Conservation (phyloP, 2,888 invertebrate genomes). For the Rotaria sp. region DNA sequence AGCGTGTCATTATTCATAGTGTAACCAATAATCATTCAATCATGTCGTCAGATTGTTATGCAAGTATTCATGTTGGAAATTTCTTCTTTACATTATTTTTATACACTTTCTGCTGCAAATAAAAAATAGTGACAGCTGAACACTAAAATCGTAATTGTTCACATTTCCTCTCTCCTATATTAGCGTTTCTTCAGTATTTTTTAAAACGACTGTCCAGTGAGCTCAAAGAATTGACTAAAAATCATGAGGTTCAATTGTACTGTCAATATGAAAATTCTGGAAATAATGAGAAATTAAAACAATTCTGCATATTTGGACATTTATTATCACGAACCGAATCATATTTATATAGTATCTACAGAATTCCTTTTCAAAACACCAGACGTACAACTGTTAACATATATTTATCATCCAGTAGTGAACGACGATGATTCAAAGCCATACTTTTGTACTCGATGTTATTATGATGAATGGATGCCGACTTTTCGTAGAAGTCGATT, state of each 20-base stretch:
- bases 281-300: neutral
- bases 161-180: too few species aligned
- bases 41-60: too few species aligned
- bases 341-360: neutral
- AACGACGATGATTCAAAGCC: neutral
- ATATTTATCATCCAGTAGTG: neutral
- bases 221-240: neutral
- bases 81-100: too few species aligned
- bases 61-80: too few species aligned
- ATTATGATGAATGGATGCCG: too few species aligned
- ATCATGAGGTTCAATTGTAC: neutral
- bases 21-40: too few species aligned
- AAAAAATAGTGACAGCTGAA: too few species aligned
- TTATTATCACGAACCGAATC: neutral
- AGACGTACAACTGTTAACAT: neutral
- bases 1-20: too few species aligned
- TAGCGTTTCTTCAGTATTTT: neutral
- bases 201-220: neutral
- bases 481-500: too few species aligned
- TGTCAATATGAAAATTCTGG: neutral
- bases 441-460: too few species aligned
- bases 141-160: too few species aligned
- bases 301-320: neutral
- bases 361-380: neutral
- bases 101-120: too few species aligned